Evolutionary conservation across 2,797 vertebrate genomes (phyloP), one percentile per base, ranked within the genome.

Genomic region (Acipenser oxyrinchus): DNA sequence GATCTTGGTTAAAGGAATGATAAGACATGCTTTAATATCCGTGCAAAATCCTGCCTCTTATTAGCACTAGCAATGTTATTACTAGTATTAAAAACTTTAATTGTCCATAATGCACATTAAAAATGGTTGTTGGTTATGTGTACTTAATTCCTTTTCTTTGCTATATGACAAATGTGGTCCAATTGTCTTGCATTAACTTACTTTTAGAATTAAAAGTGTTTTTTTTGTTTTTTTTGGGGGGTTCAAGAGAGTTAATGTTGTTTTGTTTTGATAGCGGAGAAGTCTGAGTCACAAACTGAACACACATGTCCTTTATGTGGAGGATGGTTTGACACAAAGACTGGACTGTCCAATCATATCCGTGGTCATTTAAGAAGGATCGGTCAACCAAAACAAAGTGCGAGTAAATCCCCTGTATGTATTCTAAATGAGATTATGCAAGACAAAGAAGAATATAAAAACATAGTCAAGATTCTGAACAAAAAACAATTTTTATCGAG

Each of bases 321-420:
- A 73, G 95, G 96, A 74, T 93, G 92, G 81, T 98, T 99, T 70
- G 94, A 97, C 81, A 97, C 93, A 77, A 95, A 96, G 88, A 98
- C 94, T 80, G 96, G 96, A 73, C 91, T 97, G 84, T 97, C 96
- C 76, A 99, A 99, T 88, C 96, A 99, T 69, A 94, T 97, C 77
- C 90, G 96, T 76, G 96, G 96, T 79, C 96, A 99, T 81, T 89
- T 99, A 75, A 99, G 98, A 89, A 93, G 94, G 81, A 92, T 99
- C 69, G 93, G 95, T 68, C 93, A 93, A 89, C 93, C 85, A 74
- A 90, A 92, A 75, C 86, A 91, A 76, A 88, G 94, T 1, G 92
- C 93, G 51, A 93, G 88, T 82, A 98, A 95, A 84, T 96, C 96
- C 68, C 96, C 96, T 0, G 91, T 99, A 77, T 86, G 92, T 73